Base-by-base conservation (phyloP, 2,797 vertebrate species). In the Bryconaethiops microstoma region DNA sequence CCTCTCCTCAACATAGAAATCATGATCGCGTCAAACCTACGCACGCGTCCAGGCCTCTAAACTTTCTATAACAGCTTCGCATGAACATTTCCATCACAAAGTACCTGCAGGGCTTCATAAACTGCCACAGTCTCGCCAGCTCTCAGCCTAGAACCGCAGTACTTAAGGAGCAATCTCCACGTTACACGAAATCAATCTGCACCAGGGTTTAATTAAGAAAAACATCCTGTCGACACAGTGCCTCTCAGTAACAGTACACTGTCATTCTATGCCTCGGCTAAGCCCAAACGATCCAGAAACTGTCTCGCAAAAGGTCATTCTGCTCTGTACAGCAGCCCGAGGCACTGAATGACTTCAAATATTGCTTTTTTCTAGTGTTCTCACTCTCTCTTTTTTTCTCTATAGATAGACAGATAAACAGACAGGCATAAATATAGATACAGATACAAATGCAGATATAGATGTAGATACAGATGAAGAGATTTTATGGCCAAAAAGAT, bases 121-220 rank as follows among this genome's bases (percentile, higher is more conserved):
- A 74, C 7, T 19, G 17, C 17, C 10, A 5, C 6, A 35, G n/a
- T 59, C 69, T 63, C 21, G 55, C n/a, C 42, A 68, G 65, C 7
- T 21, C 21, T 68, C 63, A 52, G 59, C 19, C 64, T 23, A 25
- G 40, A 75, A 45, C 35, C 35, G 35, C 72, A 75, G 71, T 25
- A 64, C 35, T 71, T 72, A 65, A 65, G 50, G 52, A 59, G 25
- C 59, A 13, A 57, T 35, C 45, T 25, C 59, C 39, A 63, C 17
- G 4, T 35, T 70, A 76, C 74, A 21, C 60, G 67, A 76, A 76
- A 75, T 79, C 50, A 83, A 76, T 83, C 48, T 9, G 42, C 39
- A 52, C 23, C 21, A 39, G 45, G 35, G 42, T 79, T 70, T 67
- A 79, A 83, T 79, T 67, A 72, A 72, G 68, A 77, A 3, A 57